These are phyloP conservation scores for Acyrthosiphon pisum DNA, from an alignment of 1,140 invertebrate genomes.

Conservation along the genomic window DNA sequence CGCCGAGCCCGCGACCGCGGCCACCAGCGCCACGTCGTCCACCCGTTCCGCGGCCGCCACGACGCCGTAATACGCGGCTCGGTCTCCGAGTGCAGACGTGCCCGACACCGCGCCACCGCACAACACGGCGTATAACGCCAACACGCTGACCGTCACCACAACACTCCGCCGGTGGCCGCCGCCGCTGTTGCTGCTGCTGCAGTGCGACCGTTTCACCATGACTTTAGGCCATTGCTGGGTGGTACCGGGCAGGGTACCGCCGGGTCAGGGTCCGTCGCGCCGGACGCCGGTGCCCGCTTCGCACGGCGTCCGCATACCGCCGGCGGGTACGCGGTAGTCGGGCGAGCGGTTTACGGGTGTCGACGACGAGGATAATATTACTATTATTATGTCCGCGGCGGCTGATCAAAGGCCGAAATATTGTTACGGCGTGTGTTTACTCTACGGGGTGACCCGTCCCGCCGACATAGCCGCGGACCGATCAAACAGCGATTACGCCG, in stretches of 20 bases:
- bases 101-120: conserved; percentile 37
- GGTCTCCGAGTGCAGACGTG: conserved; percentile 18
- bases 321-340: background rate
- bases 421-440: background rate
- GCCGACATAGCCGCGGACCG: background rate
- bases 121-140: conserved; percentile 58
- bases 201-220: conserved; percentile 58
- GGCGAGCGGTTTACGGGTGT: background rate
- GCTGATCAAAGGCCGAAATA: background rate
- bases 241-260: conserved; percentile 51
- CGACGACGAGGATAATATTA: background rate
- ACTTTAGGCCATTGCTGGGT: conserved; percentile 58
- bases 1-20: conserved; percentile 28
- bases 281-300: conserved; percentile 54
- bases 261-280: conserved; percentile 35
- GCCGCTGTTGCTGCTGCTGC: background rate
- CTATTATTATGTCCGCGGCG: no score
- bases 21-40: background rate
- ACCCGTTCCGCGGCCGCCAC: conserved; percentile 18
- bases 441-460: background rate
- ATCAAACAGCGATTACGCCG: background rate
- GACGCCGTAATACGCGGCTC: background rate
- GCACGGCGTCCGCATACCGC: conserved; percentile 18
- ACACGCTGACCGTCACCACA: conserved; percentile 40
- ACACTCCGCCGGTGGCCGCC: conserved; percentile 17